Evolutionary conservation across 2,797 vertebrate genomes (phyloP).

Genomic region (Cossypha polioptera): DNA sequence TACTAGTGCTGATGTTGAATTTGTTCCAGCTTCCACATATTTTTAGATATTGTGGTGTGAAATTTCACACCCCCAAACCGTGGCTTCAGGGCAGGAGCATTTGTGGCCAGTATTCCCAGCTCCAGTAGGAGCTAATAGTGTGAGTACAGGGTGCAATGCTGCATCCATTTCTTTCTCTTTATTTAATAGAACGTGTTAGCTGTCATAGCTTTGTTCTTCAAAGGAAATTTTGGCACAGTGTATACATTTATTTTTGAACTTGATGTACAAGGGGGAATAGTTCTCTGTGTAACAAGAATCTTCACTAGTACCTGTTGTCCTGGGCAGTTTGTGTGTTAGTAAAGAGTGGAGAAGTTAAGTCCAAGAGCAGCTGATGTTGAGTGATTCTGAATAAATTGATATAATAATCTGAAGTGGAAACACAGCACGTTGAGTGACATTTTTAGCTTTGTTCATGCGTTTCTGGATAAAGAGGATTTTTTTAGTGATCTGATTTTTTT

Average conservation of each 20-base stretch:
- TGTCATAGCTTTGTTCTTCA: neutral
- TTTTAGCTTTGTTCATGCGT: conserved; percentile 5
- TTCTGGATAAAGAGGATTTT: neutral
- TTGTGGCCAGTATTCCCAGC: neutral
- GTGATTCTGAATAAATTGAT: neutral
- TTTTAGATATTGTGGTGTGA: neutral
- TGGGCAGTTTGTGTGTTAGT: neutral
- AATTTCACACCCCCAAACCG: neutral
- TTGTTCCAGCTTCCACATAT: conserved; percentile 22
- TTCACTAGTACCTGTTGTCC: neutral
- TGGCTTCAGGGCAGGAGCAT: neutral
- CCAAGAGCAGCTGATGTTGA: neutral
- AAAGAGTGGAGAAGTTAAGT: neutral
- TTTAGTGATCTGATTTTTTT: neutral
- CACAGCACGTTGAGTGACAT: neutral
- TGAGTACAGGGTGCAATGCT: neutral
- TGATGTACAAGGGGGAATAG: neutral
- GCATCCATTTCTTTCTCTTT: neutral
- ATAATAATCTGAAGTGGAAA: neutral
- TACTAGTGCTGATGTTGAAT: neutral
- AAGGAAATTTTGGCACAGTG: neutral
- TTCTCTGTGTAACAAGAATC: neutral
- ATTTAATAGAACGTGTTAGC: neutral
- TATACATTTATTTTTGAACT: neutral
- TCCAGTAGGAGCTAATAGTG: rapidly evolving